phyloP scores from a whole-genome alignment of 1,140 invertebrate genomes.

The Oryzaephilus surinamensis region DNA sequence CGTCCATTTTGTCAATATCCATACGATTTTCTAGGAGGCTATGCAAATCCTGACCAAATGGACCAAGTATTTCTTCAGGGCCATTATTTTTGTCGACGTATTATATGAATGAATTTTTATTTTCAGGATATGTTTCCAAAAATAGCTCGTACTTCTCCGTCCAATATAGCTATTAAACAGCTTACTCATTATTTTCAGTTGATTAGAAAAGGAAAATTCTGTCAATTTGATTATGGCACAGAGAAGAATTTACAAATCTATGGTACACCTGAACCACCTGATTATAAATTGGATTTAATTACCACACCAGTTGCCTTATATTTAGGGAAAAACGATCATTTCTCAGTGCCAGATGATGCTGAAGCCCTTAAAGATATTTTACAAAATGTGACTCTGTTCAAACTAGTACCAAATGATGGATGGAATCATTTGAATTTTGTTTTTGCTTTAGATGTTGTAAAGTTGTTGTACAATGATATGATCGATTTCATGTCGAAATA shows the following conservation, averaged over 20 bases:
- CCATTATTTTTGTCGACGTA: too few species aligned
- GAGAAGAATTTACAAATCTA: slow-evolving; percentile 42
- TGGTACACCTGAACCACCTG: slow-evolving; percentile 40
- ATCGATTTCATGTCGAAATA: too few species aligned
- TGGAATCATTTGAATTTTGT: slow-evolving; percentile 42
- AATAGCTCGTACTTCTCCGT: too few species aligned
- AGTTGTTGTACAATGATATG: slow-evolving; percentile 35
- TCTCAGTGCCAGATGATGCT: slow-evolving; percentile 12
- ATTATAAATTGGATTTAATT: slow-evolving; percentile 50
- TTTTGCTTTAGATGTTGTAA: slow-evolving; percentile 35
- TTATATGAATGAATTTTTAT: too few species aligned
- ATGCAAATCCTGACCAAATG: too few species aligned
- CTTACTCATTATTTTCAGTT: too few species aligned
- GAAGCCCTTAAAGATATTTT: slow-evolving; percentile 5
- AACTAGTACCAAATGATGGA: slow-evolving; percentile 25
- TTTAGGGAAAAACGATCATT: slow-evolving; percentile 58
- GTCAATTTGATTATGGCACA: slow-evolving; percentile 44
- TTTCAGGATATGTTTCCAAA: too few species aligned
- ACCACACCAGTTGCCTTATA: slow-evolving; percentile 54
- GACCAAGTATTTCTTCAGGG: too few species aligned
- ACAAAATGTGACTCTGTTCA: slow-evolving; percentile 9
- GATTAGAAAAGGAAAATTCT: slow-evolving; percentile 39
- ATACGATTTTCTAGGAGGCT: too few species aligned
- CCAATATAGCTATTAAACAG: too few species aligned
- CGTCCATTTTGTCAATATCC: too few species aligned